These are phyloP conservation scores for Rhizoglyphus robini DNA, from an alignment of 1,140 invertebrate species.

Conservation along the genomic window DNA sequence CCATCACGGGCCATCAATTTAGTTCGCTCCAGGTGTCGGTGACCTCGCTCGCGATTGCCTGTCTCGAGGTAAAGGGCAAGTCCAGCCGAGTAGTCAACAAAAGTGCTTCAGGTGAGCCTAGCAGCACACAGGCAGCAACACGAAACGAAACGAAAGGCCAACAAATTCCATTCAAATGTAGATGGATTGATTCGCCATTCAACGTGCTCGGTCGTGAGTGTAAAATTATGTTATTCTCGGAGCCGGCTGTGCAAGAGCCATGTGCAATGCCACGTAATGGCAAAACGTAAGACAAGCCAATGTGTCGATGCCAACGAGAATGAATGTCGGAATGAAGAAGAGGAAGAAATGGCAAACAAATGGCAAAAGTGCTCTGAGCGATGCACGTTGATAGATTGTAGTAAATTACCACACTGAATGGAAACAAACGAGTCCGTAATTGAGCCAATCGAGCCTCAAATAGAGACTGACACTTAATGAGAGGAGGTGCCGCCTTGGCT, in stretches of 20 bases:
- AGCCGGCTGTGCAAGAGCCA: too few species aligned
- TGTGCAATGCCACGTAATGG: too few species aligned
- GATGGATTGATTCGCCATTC: neutral
- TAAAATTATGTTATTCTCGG: neutral
- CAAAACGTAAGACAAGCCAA: too few species aligned
- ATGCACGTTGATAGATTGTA: too few species aligned
- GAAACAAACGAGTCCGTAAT: neutral
- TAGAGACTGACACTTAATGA: too few species aligned
- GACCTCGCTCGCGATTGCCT: neutral
- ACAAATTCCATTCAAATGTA: neutral
- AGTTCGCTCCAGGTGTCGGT: conserved; percentile 10
- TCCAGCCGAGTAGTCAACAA: neutral
- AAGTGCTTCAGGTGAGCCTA: neutral
- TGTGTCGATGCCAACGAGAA: too few species aligned
- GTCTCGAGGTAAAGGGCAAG: neutral
- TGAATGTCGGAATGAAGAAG: too few species aligned
- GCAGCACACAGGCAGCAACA: neutral
- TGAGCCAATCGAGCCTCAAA: neutral
- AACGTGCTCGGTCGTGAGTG: neutral
- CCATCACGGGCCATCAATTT: conserved; percentile 8
- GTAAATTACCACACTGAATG: neutral
- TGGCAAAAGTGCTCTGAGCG: too few species aligned
- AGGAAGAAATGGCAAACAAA: too few species aligned
- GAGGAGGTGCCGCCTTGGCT: neutral
- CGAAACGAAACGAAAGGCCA: neutral